These are phyloP conservation scores for Nesogale talazaci DNA, from an alignment of 2,113 vertebrate species.

Conservation along the genomic window DNA sequence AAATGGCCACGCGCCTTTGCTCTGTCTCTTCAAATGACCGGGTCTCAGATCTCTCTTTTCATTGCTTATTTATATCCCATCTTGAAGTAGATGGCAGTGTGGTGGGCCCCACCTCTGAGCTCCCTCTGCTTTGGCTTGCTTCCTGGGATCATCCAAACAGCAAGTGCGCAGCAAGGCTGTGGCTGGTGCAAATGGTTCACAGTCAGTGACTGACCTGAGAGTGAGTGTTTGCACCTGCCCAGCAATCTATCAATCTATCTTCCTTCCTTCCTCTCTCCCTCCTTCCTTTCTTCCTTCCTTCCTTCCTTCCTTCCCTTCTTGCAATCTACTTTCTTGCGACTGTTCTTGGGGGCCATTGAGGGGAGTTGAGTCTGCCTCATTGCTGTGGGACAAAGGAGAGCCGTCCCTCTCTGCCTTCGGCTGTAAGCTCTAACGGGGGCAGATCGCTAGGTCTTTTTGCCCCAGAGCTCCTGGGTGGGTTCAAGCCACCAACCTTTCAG, in stretches of 20 bases:
- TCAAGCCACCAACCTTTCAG: neutral
- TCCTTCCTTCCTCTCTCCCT: too few species aligned
- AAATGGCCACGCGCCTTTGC: slow-evolving; percentile 41
- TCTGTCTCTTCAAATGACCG: slow-evolving; percentile 32
- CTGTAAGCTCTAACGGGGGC: neutral
- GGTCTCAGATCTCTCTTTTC: neutral
- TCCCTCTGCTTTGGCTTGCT: neutral
- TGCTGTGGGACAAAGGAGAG: neutral
- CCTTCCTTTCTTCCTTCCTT: too few species aligned
- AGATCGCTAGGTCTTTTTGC: neutral
- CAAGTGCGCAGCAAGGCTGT: neutral
- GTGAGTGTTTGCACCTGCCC: neutral
- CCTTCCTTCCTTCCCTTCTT: too few species aligned
- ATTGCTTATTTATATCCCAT: slow-evolving; percentile 54
- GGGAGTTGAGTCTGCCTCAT: neutral
- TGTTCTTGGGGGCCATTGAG: neutral
- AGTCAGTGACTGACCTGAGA: too few species aligned
- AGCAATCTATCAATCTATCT: neutral
- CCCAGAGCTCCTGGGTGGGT: neutral
- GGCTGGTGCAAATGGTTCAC: too few species aligned
- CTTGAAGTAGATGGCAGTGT: neutral
- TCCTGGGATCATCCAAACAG: neutral
- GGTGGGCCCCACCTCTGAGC: neutral
- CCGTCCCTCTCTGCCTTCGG: neutral
- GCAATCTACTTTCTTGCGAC: neutral